phyloP scores from a whole-genome alignment of 2,888 invertebrate species.

The Tetrapedia diversipes region DNA sequence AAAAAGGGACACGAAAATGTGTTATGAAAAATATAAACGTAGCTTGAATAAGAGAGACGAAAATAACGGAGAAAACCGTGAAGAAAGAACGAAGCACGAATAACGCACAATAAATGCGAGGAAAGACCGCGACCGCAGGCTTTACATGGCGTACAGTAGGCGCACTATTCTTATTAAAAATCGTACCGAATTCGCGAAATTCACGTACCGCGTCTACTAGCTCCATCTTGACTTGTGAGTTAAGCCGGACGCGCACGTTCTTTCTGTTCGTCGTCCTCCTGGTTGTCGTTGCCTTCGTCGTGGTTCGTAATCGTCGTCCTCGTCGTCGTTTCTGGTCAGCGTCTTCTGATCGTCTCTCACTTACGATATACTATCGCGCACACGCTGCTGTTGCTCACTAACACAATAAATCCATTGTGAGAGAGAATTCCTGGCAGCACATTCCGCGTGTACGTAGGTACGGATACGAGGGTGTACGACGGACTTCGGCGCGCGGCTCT shows the following conservation, averaged over 20 bases:
- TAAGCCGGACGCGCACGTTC: conserved; percentile 58
- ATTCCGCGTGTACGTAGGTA: conserved; percentile 75
- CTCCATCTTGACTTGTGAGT: conserved; percentile 70
- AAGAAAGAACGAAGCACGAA: conserved; percentile 2
- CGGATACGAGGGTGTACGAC: conserved; percentile 53
- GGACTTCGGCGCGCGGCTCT: conserved; percentile 47
- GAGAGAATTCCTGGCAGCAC: conserved; percentile 77
- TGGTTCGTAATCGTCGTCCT: conserved; percentile 25
- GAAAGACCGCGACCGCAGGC: conserved; percentile 11
- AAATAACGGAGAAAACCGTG: background rate
- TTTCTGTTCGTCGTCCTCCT: conserved; percentile 41
- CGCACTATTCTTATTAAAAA: conserved; percentile 39
- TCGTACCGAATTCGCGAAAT: conserved; percentile 59
- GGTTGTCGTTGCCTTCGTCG: conserved; percentile 23
- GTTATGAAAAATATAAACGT: conserved; percentile 34
- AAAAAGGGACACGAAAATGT: conserved; percentile 15
- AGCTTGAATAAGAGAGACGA: conserved; percentile 16
- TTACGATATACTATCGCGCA: conserved; percentile 45
- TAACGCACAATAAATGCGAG: conserved; percentile 8
- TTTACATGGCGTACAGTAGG: conserved; percentile 25
- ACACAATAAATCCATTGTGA: conserved; percentile 78
- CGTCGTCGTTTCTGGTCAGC: conserved; percentile 40
- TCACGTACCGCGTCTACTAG: conserved; percentile 65
- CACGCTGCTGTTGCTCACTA: conserved; percentile 69
- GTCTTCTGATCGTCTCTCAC: conserved; percentile 42